Percentiles rank a stretch among this genome's conserved stretches.
These are phyloP conservation scores for Pseudomyrmex gracilis DNA, from an alignment of 1,140 invertebrate species.

Conservation along the genomic window DNA sequence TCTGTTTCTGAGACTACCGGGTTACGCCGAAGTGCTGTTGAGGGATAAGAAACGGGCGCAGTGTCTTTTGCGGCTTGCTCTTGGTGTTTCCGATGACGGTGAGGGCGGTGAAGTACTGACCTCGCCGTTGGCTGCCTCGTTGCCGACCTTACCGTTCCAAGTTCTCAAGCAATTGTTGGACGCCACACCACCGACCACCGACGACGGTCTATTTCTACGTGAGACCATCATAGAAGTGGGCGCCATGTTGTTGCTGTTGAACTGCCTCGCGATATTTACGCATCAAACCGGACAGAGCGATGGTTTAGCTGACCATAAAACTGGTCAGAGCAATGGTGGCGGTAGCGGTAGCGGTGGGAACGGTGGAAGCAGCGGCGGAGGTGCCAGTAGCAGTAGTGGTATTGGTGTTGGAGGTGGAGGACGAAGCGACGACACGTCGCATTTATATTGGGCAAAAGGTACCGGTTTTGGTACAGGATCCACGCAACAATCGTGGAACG, in stretches of 20 bases:
- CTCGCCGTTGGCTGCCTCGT: slow-evolving; percentile 90
- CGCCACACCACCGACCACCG: slow-evolving; percentile 91
- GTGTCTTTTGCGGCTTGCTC: slow-evolving; percentile 92
- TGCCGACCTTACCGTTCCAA: slow-evolving; percentile 95
- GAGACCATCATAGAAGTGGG: slow-evolving; percentile 93
- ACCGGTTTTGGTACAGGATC: slow-evolving; percentile 98
- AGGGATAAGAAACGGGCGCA: slow-evolving; percentile 93
- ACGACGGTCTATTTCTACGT: slow-evolving; percentile 92
- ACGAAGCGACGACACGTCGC: slow-evolving; percentile 90
- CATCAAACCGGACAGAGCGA: slow-evolving; percentile 89
- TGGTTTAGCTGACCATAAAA: slow-evolving; percentile 60
- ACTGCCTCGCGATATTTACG: slow-evolving; percentile 95
- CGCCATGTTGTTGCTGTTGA: slow-evolving; percentile 93
- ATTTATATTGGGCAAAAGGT: slow-evolving; percentile 97
- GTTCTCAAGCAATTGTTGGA: slow-evolving; percentile 93
- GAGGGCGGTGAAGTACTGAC: slow-evolving; percentile 94
- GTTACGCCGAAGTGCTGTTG: slow-evolving; percentile 95
- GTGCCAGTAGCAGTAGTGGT: slow-evolving; percentile 70
- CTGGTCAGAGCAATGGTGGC: slow-evolving; percentile 37
- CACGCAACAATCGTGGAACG: slow-evolving; percentile 97
- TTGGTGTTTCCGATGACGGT: slow-evolving; percentile 96
- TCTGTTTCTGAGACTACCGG: slow-evolving; percentile 93
- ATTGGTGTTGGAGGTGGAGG: slow-evolving; percentile 16
- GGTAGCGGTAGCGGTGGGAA: slow-evolving; percentile 72
- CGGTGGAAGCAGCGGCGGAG: slow-evolving; percentile 41